A percentile compares a stretch with the other conserved stretches of the same genome.
phyloP scores from a whole-genome alignment of 2,797 vertebrate genomes.

The Muraenolepis orangiensis region DNA sequence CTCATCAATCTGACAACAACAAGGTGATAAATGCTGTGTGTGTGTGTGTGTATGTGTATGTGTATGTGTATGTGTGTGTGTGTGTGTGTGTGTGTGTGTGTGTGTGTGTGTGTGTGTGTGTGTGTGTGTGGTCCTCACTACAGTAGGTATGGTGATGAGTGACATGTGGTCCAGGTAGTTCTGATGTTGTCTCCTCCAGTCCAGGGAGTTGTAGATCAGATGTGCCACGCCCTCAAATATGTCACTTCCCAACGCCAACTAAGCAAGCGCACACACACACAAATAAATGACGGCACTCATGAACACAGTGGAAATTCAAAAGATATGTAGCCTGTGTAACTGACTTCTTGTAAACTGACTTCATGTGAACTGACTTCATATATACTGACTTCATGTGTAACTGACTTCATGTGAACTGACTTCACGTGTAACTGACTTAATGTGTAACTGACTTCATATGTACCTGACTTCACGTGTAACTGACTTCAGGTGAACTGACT shows the following conservation, averaged over 20 bases:
- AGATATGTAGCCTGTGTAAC: not conserved
- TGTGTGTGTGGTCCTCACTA: not conserved
- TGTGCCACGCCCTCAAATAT: conserved; percentile 83
- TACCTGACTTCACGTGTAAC: too few relatives aligned
- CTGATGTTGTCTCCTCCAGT: conserved; percentile 86
- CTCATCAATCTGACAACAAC: not conserved
- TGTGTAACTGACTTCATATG: too few relatives aligned
- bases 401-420: not conserved
- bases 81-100: not conserved
- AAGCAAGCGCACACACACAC: conserved; percentile 10
- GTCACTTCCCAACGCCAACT: conserved; percentile 68
- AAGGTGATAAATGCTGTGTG: not conserved
- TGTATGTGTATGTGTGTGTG: too few relatives aligned
- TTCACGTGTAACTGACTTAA: too few relatives aligned
- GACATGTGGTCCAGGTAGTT: conserved; percentile 76
- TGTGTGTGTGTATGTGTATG: too few relatives aligned
- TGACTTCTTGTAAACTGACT: not conserved
- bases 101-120: not conserved
- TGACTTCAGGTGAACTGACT: too few relatives aligned
- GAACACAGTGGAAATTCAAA: not conserved
- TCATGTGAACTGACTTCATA: not conserved
- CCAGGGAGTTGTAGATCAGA: conserved; percentile 85
- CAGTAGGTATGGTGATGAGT: conserved; percentile 66
- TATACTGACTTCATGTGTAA: not conserved
- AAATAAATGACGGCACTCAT: not conserved